These are phyloP conservation scores for Ameiurus melas DNA, from an alignment of 2,113 vertebrate species.

Conservation along the genomic window DNA sequence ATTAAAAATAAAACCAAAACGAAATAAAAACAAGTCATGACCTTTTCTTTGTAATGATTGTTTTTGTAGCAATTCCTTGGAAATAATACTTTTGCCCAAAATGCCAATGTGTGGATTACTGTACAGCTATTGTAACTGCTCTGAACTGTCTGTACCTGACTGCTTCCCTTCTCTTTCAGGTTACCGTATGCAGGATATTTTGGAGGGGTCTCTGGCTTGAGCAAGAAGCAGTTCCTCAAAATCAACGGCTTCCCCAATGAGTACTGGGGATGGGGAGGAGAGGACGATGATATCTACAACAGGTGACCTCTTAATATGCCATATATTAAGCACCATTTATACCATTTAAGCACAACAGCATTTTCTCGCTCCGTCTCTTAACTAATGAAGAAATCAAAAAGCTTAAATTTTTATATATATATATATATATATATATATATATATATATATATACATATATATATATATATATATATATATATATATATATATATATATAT, in stretches of 20 bases:
- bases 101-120: background rate
- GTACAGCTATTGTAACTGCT: background rate
- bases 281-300: slow-evolving; percentile 99
- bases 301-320: slow-evolving; percentile 73
- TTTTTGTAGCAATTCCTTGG: background rate
- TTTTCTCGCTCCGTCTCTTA: background rate
- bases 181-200: slow-evolving; percentile 96
- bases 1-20: background rate
- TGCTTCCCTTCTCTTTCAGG: slow-evolving; percentile 65
- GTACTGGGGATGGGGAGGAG: slow-evolving; percentile 99
- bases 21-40: background rate
- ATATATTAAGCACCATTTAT: too few species aligned
- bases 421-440: too few species aligned
- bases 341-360: background rate
- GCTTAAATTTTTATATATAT: too few species aligned
- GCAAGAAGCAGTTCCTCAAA: slow-evolving; percentile 96
- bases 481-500: background rate
- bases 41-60: background rate
- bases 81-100: background rate
- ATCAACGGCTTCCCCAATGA: slow-evolving; percentile 99
- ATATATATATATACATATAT: background rate
- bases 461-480: too few species aligned
- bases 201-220: slow-evolving; percentile 95
- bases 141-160: background rate
- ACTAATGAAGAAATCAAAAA: background rate